These are phyloP conservation scores for Nanorana parkeri DNA, from an alignment of 2,113 vertebrate species.

Conservation along the genomic window DNA sequence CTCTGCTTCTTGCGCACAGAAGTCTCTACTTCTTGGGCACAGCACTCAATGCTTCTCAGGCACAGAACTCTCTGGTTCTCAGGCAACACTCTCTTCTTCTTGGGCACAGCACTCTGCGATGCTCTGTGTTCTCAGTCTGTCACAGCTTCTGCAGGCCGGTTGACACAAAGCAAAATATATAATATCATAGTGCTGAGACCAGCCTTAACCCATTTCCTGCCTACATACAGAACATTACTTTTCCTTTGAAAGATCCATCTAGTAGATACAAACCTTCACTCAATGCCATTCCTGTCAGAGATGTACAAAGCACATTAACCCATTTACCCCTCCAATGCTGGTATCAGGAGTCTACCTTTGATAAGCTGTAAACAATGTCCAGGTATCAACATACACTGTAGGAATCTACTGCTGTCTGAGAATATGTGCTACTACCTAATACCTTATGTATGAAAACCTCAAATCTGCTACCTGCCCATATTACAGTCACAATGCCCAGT, in stretches of 20 bases:
- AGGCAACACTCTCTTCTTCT: too few relatives aligned
- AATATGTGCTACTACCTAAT: not conserved
- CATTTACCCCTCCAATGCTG: slow-evolving; percentile 15
- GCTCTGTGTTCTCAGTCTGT: slow-evolving; percentile 37
- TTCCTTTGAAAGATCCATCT: not conserved
- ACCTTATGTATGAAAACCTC: not conserved
- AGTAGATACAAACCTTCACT: slow-evolving; percentile 1
- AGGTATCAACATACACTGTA: too few relatives aligned
- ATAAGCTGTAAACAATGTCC: not conserved
- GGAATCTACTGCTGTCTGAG: too few relatives aligned
- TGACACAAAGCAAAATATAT: slow-evolving; percentile 42
- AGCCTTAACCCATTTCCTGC: slow-evolving; percentile 49
- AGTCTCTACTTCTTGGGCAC: too few relatives aligned
- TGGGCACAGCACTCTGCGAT: not conserved
- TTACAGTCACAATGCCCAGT: not conserved
- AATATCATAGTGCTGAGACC: slow-evolving; percentile 51
- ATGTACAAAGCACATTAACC: not conserved
- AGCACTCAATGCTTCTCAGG: too few relatives aligned
- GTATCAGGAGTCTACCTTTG: not conserved
- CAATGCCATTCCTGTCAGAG: not conserved
- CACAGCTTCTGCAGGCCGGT: slow-evolving; percentile 29
- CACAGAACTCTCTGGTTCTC: too few relatives aligned
- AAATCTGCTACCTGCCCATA: not conserved
- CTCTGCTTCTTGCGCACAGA: too few relatives aligned
- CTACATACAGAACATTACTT: not conserved